Percentiles rank a stretch among this genome's conserved stretches.
These are phyloP conservation scores for Creontiades dilutus DNA, from an alignment of 2,888 invertebrate genomes.

Conservation along the genomic window DNA sequence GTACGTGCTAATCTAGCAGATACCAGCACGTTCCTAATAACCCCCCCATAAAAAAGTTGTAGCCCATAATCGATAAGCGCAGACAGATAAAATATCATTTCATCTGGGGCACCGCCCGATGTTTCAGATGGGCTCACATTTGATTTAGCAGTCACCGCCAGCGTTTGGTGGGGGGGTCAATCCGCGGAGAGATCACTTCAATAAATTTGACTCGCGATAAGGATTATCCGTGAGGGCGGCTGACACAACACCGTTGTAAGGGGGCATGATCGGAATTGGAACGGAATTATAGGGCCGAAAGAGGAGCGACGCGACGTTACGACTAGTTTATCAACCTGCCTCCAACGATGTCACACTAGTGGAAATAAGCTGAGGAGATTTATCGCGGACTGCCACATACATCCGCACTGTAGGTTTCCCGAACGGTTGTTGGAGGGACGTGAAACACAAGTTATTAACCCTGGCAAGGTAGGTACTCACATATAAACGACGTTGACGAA, in stretches of 20 bases:
- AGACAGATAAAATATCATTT: conserved; percentile 11
- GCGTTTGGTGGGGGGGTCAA: not conserved
- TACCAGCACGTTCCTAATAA: not conserved
- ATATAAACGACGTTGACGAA: not conserved
- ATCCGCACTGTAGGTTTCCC: not conserved
- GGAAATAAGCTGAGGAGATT: conserved; percentile 48
- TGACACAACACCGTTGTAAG: conserved; percentile 3
- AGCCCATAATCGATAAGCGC: not conserved
- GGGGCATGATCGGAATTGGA: conserved; percentile 22
- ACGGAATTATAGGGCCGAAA: conserved; percentile 26
- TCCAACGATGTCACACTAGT: conserved; percentile 28
- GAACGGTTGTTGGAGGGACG: conserved; percentile 1
- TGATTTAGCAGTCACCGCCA: conserved; percentile 35
- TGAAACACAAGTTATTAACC: conserved; percentile 26
- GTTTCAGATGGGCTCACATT: conserved; percentile 3
- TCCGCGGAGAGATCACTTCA: conserved; percentile 27
- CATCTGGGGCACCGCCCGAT: not conserved
- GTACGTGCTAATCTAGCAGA: not conserved
- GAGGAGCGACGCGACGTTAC: conserved; percentile 23
- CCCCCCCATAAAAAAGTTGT: not conserved
- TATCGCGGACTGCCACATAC: conserved; percentile 4
- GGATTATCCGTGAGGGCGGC: conserved; percentile 25
- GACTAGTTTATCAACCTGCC: conserved; percentile 44
- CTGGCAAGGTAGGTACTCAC: not conserved
- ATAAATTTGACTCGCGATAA: conserved; percentile 30